Conservation (phyloP, 2,888 invertebrate species). For the Nasonovia ribisnigri region DNA sequence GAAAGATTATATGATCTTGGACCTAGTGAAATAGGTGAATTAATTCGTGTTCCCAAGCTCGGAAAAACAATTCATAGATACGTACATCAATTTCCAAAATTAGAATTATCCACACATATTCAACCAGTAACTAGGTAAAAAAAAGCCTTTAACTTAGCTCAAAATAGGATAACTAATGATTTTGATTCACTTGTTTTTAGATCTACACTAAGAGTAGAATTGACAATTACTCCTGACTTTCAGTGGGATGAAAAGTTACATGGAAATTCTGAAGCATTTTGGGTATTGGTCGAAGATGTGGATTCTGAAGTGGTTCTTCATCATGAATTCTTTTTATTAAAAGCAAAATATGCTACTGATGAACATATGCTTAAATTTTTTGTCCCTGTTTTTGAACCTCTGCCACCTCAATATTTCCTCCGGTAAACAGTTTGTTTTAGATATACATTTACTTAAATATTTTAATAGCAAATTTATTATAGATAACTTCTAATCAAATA, state of each 20-base stretch:
- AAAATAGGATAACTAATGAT: background rate
- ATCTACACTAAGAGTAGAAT: conserved; percentile 91
- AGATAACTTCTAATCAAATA: background rate
- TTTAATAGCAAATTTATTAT: background rate
- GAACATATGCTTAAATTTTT: conserved; percentile 98
- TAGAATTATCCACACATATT: conserved; percentile 96
- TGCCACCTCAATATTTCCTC: conserved; percentile 98
- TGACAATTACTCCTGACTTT: conserved; percentile 98
- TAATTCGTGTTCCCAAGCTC: conserved; percentile 89
- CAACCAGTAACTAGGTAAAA: conserved; percentile 89
- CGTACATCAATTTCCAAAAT: conserved; percentile 95
- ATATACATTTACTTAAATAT: background rate
- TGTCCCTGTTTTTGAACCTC: conserved; percentile 97
- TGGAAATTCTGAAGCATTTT: conserved; percentile 84
- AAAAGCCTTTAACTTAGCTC: background rate
- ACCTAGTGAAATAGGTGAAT: conserved; percentile 96
- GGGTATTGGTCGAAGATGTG: conserved; percentile 90
- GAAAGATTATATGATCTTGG: conserved; percentile 93
- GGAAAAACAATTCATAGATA: conserved; percentile 96
- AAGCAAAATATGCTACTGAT: conserved; percentile 92
- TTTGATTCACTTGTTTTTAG: conserved; percentile 69
- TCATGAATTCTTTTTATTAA: conserved; percentile 94
- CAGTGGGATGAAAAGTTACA: conserved; percentile 98
- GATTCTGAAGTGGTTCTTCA: conserved; percentile 93
- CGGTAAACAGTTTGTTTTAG: conserved; percentile 68